phyloP scores from a whole-genome alignment of 2,797 vertebrate genomes.

The Monodelphis domestica region DNA sequence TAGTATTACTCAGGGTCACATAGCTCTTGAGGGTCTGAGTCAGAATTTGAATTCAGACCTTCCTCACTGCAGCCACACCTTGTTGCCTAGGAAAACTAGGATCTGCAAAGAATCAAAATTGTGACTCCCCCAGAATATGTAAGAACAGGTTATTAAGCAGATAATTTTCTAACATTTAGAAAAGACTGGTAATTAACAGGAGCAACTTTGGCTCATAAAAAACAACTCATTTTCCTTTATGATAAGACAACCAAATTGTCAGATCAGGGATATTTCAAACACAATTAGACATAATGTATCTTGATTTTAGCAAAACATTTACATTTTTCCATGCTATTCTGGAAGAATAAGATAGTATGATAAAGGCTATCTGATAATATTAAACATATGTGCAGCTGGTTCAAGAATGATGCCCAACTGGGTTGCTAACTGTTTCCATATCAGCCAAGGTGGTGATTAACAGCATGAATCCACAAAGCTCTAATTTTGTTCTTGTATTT shows the following conservation, averaged over 20 bases:
- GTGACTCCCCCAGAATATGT: not conserved
- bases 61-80: not conserved
- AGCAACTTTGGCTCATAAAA: not conserved
- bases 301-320: not conserved
- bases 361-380: not conserved
- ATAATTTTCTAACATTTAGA: not conserved
- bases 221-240: slow-evolving; percentile 1
- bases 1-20: not conserved
- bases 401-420: not conserved
- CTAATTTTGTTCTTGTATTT: not conserved
- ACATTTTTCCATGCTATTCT: not conserved
- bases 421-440: not conserved
- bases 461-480: not conserved
- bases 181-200: not conserved
- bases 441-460: not conserved
- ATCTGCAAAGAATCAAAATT: not conserved
- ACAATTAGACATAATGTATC: not conserved
- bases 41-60: not conserved
- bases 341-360: not conserved
- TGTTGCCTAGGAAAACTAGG: not conserved
- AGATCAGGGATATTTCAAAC: not conserved
- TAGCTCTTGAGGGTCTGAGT: not conserved
- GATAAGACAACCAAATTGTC: not conserved
- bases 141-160: not conserved
- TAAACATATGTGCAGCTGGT: not conserved